A percentile compares a stretch with the other conserved stretches of the same genome.
phyloP scores from a whole-genome alignment of 2,113 vertebrate genomes.

The Elachura formosa region DNA sequence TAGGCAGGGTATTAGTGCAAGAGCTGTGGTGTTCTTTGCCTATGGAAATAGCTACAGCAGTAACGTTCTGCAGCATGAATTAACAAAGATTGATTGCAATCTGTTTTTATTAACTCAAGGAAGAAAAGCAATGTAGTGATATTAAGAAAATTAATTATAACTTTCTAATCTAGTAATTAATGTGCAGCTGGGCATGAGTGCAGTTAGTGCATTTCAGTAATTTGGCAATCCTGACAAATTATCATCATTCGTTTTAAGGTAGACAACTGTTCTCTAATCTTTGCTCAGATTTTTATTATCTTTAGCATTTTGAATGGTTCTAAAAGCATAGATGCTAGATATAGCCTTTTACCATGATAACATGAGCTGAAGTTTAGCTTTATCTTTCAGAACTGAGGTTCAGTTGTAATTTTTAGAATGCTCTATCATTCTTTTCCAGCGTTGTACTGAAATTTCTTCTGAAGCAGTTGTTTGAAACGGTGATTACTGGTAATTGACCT shows the following conservation, averaged over 20 bases:
- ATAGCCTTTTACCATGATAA: neutral
- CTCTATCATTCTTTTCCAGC: conserved; percentile 1
- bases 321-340: neutral
- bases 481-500: conserved; percentile 73
- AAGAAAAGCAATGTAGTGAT: conserved; percentile 51
- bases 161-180: conserved; percentile 70
- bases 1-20: neutral
- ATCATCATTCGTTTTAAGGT: conserved; percentile 46
- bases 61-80: conserved; percentile 41
- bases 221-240: conserved; percentile 60
- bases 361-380: neutral
- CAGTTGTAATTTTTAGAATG: conserved; percentile 22
- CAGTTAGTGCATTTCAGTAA: conserved; percentile 42
- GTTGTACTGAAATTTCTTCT: conserved; percentile 40
- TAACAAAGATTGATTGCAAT: conserved; percentile 61
- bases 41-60: conserved; percentile 18
- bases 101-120: conserved; percentile 62
- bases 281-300: neutral
- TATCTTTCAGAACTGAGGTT: conserved; percentile 18
- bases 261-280: neutral
- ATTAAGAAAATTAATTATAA: conserved; percentile 70
- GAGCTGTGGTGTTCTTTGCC: neutral
- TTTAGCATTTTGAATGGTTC: conserved; percentile 2
- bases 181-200: conserved; percentile 63
- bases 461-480: conserved; percentile 57